phyloP scores from a whole-genome alignment of 2,113 vertebrate species.

The Boleophthalmus pectinirostris region DNA sequence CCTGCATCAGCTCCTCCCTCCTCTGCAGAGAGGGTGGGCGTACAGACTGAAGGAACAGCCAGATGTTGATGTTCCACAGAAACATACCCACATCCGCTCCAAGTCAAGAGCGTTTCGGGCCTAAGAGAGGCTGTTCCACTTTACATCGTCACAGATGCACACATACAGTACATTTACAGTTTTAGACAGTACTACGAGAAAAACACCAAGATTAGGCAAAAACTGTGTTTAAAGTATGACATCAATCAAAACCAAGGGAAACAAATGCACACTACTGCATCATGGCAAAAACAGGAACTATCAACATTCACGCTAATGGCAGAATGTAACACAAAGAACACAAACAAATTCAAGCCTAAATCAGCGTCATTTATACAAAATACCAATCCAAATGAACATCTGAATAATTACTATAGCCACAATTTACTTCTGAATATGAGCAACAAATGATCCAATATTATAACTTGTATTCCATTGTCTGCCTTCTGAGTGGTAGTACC shows the following conservation, averaged over 20 bases:
- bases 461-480: too few relatives aligned
- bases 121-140: constrained; percentile 22
- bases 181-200: background rate
- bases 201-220: background rate
- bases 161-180: background rate
- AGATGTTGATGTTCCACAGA: constrained; percentile 64
- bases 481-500: too few relatives aligned
- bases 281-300: background rate
- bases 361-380: background rate
- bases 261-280: background rate
- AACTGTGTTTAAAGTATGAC: background rate
- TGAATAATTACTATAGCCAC: background rate
- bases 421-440: background rate
- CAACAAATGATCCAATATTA: background rate
- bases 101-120: constrained; percentile 23
- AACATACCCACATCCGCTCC: constrained; percentile 65
- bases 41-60: constrained; percentile 52
- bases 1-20: constrained; percentile 47
- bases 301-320: background rate
- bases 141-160: background rate
- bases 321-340: background rate
- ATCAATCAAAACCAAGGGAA: background rate
- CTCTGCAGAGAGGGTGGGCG: constrained; percentile 37
- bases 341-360: background rate
- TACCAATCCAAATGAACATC: background rate